Evolutionary conservation across 2,113 vertebrate genomes (phyloP).

Genomic region (Eudyptes chrysolophus): DNA sequence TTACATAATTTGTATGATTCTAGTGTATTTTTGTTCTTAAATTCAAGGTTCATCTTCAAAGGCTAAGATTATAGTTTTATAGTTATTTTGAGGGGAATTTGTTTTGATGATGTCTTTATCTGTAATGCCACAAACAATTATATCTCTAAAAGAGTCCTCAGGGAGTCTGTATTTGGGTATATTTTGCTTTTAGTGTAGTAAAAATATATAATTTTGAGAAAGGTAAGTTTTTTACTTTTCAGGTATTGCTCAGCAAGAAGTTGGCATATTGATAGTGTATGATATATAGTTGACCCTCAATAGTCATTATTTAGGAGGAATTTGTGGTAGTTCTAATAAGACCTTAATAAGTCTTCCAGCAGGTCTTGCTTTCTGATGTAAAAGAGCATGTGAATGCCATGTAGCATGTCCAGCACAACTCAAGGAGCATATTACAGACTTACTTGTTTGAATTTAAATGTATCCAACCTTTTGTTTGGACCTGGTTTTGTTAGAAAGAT

Average conservation of each 20-base stretch:
- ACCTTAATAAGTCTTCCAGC: not conserved
- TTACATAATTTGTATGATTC: not conserved
- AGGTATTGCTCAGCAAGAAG: not conserved
- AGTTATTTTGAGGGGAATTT: not conserved
- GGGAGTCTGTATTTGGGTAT: not conserved
- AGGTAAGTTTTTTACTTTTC: not conserved
- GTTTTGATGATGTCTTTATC: not conserved
- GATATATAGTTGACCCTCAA: fast-evolving
- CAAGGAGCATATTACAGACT: not conserved
- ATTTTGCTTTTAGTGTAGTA: not conserved
- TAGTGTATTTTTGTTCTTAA: not conserved
- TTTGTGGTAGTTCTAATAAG: not conserved
- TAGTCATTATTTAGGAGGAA: not conserved
- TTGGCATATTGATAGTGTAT: not conserved
- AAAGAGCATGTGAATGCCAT: not conserved
- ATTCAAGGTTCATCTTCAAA: not conserved
- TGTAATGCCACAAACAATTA: not conserved
- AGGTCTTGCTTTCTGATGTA: not conserved
- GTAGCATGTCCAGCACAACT: not conserved
- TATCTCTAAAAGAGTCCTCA: not conserved
- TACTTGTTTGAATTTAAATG: not conserved
- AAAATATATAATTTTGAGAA: not conserved
- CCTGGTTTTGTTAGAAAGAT: not conserved
- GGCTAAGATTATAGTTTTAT: not conserved
- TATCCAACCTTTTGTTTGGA: not conserved